phyloP scores from a whole-genome alignment of 2,888 invertebrate genomes.

The Spilarctia lutea region DNA sequence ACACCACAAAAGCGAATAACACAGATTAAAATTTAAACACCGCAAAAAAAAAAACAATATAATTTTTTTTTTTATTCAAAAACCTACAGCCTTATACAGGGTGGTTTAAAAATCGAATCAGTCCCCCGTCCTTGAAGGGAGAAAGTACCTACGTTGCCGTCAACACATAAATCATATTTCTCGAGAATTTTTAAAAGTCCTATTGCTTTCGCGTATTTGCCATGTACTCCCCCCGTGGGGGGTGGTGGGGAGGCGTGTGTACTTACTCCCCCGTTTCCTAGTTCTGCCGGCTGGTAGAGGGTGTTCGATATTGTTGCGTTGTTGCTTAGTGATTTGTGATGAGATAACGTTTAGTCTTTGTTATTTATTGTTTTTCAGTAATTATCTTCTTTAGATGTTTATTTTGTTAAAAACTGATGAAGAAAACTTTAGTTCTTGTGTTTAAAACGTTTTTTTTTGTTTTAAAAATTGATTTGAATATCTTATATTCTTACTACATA shows the following conservation, averaged over 20 bases:
- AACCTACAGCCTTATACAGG: conserved; percentile 67
- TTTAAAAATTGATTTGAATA: background rate
- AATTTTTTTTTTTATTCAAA: conserved; percentile 59
- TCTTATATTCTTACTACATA: background rate
- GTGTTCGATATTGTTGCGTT: conserved; percentile 49
- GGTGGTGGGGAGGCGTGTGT: conserved; percentile 77
- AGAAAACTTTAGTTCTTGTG: background rate
- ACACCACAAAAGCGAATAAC: conserved; percentile 37
- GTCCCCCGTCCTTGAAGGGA: conserved; percentile 82
- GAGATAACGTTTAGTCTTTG: conserved; percentile 27
- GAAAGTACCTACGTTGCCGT: conserved; percentile 79
- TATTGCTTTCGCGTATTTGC: conserved; percentile 87
- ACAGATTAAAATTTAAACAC: conserved; percentile 50
- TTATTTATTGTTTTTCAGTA: conserved; percentile 21
- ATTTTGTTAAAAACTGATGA: background rate
- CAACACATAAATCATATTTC: conserved; percentile 87
- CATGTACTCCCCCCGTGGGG: conserved; percentile 82
- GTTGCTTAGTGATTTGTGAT: conserved; percentile 52
- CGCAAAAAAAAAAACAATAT: conserved; percentile 65
- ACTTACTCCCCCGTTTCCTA: conserved; percentile 86
- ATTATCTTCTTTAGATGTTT: background rate
- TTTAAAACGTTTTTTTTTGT: background rate
- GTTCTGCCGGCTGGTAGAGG: conserved; percentile 75
- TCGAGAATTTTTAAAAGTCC: conserved; percentile 87
- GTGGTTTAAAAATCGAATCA: conserved; percentile 86